Conservation (phyloP, 2,888 invertebrate species). For the Drosophila vallismaia region DNA sequence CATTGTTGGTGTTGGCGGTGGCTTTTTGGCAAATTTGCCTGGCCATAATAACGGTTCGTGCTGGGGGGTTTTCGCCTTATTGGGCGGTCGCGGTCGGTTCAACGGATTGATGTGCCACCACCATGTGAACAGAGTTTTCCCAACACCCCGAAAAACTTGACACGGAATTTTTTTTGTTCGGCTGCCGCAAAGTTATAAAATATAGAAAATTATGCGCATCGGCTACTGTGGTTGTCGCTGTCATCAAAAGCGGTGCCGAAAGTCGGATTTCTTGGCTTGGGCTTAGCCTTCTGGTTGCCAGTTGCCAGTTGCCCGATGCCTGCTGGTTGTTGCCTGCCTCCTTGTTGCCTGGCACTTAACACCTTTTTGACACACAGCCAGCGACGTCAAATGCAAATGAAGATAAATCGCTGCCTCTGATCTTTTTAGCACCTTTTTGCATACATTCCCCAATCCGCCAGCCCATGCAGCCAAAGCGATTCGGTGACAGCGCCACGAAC, state of each 20-base stretch:
- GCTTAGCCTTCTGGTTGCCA: background rate
- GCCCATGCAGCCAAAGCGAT: conserved; percentile 24
- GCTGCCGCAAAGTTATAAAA: conserved; percentile 67
- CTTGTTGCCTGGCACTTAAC: conserved; percentile 69
- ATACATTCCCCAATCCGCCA: conserved; percentile 63
- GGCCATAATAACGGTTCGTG: conserved; percentile 69
- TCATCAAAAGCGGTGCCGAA: conserved; percentile 72
- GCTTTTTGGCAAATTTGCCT: conserved; percentile 66
- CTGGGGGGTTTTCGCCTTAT: conserved; percentile 58
- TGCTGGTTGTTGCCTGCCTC: background rate
- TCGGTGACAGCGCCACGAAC: conserved; percentile 73
- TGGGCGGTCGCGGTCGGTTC: conserved; percentile 57
- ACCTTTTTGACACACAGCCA: conserved; percentile 77
- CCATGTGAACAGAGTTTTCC: conserved; percentile 43
- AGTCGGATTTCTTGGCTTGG: conserved; percentile 29
- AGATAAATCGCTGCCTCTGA: conserved; percentile 81
- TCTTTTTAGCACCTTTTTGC: conserved; percentile 80
- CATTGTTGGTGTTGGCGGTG: conserved; percentile 36
- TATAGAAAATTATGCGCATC: conserved; percentile 77
- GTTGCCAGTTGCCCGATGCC: background rate
- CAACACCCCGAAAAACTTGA: background rate
- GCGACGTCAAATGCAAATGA: conserved; percentile 81
- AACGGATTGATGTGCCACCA: conserved; percentile 67
- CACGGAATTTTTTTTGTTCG: conserved; percentile 27
- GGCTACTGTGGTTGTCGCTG: conserved; percentile 65